These are phyloP conservation scores for Gymnocephalus cernua DNA, from an alignment of 2,113 vertebrate species.

Conservation along the genomic window DNA sequence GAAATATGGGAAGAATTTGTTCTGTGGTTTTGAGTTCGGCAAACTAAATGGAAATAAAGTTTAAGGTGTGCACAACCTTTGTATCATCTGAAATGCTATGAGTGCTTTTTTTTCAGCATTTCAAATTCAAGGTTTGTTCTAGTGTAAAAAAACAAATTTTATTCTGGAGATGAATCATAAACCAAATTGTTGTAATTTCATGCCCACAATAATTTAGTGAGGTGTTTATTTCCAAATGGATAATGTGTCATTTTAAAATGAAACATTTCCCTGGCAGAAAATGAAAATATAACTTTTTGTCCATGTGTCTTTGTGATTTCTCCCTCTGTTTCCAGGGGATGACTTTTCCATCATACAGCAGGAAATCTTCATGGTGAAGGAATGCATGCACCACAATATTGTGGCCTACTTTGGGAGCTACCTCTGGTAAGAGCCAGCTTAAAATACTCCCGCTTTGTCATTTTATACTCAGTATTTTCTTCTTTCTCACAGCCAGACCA, in stretches of 20 bases:
- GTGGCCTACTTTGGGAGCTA: slow-evolving; percentile 99
- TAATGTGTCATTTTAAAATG: slow-evolving; percentile 23
- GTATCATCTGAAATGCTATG: neutral
- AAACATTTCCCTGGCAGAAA: slow-evolving; percentile 32
- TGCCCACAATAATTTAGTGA: neutral
- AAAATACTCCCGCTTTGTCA: slow-evolving; percentile 47
- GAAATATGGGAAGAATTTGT: slow-evolving; percentile 4
- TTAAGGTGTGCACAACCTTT: neutral
- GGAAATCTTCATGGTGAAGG: slow-evolving; percentile 99
- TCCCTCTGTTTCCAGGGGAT: slow-evolving; percentile 89
- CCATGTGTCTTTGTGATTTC: slow-evolving; percentile 50
- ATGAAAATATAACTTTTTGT: slow-evolving; percentile 33
- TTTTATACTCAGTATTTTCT: slow-evolving; percentile 27
- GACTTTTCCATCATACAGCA: slow-evolving; percentile 99
- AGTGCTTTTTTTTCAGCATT: neutral
- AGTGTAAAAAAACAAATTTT: neutral
- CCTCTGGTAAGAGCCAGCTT: slow-evolving; percentile 90
- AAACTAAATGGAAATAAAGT: slow-evolving; percentile 33
- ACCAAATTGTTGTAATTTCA: neutral
- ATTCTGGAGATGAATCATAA: neutral
- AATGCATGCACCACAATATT: slow-evolving; percentile 98
- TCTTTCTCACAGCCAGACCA: neutral
- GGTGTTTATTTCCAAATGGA: slow-evolving; percentile 30
- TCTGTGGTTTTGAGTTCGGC: slow-evolving; percentile 38
- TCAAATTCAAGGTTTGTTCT: neutral